Conservation (phyloP, 2,888 invertebrate genomes). For the Xiphydria camelus region DNA sequence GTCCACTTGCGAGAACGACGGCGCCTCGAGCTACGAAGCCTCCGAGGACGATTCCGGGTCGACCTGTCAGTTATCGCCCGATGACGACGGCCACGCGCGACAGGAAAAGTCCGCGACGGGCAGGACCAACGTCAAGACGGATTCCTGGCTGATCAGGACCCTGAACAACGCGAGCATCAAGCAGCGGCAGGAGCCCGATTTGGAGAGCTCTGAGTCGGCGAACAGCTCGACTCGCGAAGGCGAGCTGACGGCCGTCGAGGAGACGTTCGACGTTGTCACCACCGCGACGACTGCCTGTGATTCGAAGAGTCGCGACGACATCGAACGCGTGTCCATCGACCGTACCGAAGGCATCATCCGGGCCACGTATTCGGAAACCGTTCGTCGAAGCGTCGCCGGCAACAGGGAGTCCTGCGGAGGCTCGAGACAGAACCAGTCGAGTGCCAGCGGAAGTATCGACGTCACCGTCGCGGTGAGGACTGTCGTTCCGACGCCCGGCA, state of each 20-base stretch:
- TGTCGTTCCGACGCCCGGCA: slow-evolving; percentile 27
- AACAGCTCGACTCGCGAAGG: slow-evolving; percentile 32
- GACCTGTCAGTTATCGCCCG: slow-evolving; percentile 28
- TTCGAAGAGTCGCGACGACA: too few relatives aligned
- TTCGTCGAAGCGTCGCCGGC: slow-evolving; percentile 26
- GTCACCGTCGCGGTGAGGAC: too few relatives aligned
- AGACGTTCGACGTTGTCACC: background rate
- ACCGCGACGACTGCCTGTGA: too few relatives aligned
- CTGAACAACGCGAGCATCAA: slow-evolving; percentile 41
- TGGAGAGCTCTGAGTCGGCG: slow-evolving; percentile 28
- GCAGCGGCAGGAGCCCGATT: slow-evolving; percentile 17
- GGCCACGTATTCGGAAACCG: slow-evolving; percentile 49
- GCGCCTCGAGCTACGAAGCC: slow-evolving; percentile 36
- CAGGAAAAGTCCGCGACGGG: slow-evolving; percentile 18
- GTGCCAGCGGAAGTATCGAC: too few relatives aligned
- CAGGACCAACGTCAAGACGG: slow-evolving; percentile 46
- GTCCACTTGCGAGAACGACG: slow-evolving; percentile 2
- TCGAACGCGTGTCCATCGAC: too few relatives aligned
- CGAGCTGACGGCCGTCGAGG: slow-evolving; percentile 16
- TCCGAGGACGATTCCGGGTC: slow-evolving; percentile 45
- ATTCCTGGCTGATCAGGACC: slow-evolving; percentile 48
- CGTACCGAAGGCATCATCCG: slow-evolving; percentile 18
- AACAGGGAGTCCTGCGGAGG: slow-evolving; percentile 28
- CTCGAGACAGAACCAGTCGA: background rate
- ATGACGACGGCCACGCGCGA: slow-evolving; percentile 16